Conservation (phyloP, 2,888 invertebrate species). For the Neoitamus cyanurus region DNA sequence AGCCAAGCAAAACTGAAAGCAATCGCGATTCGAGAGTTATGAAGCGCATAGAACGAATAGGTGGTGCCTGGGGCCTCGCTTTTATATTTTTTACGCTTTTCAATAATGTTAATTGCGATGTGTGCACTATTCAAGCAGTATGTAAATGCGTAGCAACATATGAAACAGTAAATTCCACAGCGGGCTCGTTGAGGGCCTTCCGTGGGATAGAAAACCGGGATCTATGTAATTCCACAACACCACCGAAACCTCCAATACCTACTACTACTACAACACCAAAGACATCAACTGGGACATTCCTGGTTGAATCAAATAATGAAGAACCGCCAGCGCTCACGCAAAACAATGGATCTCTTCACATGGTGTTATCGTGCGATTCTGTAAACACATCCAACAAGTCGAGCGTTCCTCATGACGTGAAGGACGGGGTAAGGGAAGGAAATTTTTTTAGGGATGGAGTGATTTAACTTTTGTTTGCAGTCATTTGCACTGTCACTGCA, state of each 20-base stretch:
- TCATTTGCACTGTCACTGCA: background rate
- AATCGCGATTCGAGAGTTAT: no score
- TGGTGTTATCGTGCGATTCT: background rate
- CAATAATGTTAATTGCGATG: background rate
- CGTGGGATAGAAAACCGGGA: background rate
- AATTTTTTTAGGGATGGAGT: background rate
- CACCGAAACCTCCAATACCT: background rate
- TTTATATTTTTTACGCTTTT: background rate
- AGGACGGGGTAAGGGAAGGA: background rate
- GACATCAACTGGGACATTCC: background rate
- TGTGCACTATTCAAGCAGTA: background rate
- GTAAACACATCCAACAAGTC: background rate
- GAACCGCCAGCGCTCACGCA: background rate
- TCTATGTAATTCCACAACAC: background rate
- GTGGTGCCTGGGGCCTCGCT: background rate
- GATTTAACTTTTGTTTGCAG: conserved; percentile 16
- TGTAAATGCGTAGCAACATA: background rate
- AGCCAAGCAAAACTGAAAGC: no score
- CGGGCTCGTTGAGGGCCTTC: background rate
- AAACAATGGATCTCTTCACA: background rate
- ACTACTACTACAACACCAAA: background rate
- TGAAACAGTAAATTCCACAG: background rate
- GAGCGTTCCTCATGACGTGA: background rate
- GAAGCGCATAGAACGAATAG: background rate
- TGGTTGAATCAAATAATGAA: background rate